phyloP scores from a whole-genome alignment of 2,113 vertebrate species.

The Leptodactylus fuscus region DNA sequence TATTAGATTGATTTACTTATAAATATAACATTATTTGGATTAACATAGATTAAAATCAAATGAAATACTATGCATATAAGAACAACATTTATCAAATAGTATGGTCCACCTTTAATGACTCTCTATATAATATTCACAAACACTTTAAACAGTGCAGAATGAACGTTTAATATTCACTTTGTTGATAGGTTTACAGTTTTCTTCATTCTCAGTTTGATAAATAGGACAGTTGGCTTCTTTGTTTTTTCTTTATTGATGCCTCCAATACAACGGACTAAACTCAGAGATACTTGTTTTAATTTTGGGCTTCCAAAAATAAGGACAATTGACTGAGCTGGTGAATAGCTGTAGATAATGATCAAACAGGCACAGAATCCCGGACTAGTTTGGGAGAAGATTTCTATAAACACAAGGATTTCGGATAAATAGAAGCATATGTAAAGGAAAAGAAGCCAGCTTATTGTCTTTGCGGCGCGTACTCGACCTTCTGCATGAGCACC shows the following conservation, averaged over 20 bases:
- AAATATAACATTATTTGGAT: too few species aligned
- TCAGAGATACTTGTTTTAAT: constrained; percentile 18
- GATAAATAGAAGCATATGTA: constrained; percentile 49
- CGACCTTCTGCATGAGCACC: constrained; percentile 25
- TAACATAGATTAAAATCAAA: too few species aligned
- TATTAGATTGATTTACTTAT: too few species aligned
- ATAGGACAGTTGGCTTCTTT: not conserved
- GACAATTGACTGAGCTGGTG: constrained; percentile 46
- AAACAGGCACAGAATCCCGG: constrained; percentile 47
- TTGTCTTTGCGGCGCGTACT: constrained; percentile 32
- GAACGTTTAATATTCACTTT: not conserved
- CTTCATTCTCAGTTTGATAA: constrained; percentile 6
- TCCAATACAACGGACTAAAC: not conserved
- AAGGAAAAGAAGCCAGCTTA: constrained; percentile 37
- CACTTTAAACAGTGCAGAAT: not conserved
- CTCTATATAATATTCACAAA: not conserved
- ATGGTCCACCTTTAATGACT: not conserved
- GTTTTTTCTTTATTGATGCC: not conserved
- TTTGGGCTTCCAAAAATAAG: constrained; percentile 40
- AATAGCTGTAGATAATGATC: constrained; percentile 44
- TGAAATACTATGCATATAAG: not conserved
- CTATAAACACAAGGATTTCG: constrained; percentile 39
- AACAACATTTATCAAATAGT: not conserved
- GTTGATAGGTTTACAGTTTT: not conserved
- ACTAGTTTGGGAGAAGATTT: constrained; percentile 34